Evolutionary conservation across 2,113 vertebrate genomes (phyloP).

Genomic region (Crotalus horridus): DNA sequence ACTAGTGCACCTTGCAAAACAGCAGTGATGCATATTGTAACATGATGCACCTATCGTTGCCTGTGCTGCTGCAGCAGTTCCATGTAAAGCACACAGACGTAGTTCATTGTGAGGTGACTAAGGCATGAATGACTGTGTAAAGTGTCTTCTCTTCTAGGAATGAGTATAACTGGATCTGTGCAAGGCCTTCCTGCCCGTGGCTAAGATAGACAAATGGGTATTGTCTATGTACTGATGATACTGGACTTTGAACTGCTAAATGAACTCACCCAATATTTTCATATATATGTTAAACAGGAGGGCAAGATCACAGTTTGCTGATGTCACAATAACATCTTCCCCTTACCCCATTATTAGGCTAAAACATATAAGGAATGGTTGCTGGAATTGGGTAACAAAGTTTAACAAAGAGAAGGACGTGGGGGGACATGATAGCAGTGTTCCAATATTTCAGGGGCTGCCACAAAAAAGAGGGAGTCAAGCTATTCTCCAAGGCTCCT

Average conservation of each 20-base stretch:
- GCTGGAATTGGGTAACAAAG: no score
- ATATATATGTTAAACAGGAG: background rate
- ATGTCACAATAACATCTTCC: background rate
- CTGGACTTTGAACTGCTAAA: background rate
- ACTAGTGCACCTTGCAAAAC: background rate
- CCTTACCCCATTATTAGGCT: background rate
- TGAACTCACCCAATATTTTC: background rate
- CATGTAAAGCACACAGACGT: background rate
- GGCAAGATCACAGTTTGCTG: background rate
- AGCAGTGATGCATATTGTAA: background rate
- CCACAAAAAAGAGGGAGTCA: no score
- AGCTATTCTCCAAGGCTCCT: no score
- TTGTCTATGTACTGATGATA: background rate
- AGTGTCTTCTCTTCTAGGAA: background rate
- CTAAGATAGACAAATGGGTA: background rate
- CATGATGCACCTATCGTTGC: background rate
- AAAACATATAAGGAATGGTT: no score
- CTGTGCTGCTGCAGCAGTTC: background rate
- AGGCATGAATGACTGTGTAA: background rate
- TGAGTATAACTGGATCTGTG: background rate
- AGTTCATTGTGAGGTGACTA: background rate
- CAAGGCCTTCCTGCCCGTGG: background rate
- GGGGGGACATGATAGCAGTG: no score
- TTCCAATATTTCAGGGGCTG: no score
- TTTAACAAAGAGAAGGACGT: no score